A percentile compares a stretch with the other conserved stretches of the same genome.
phyloP scores from a whole-genome alignment of 2,797 vertebrate genomes.

The Danionella dracula region DNA sequence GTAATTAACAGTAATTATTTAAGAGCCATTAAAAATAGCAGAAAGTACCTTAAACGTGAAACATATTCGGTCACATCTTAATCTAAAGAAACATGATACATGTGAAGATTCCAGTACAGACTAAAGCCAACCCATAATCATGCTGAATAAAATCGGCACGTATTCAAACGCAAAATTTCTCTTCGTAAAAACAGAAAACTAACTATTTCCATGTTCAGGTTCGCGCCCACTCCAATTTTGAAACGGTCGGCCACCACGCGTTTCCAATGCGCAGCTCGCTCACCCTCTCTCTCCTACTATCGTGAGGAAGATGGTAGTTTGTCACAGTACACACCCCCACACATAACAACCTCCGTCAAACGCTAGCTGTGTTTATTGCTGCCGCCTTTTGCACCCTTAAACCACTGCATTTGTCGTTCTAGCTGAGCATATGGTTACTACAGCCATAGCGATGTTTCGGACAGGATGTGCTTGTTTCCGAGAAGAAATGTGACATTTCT shows the following conservation, averaged over 20 bases:
- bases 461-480: neutral
- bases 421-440: neutral
- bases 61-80: too few relatives aligned
- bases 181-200: neutral
- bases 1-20: too few relatives aligned
- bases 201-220: neutral
- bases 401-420: neutral
- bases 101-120: too few relatives aligned
- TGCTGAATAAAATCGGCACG: too few relatives aligned
- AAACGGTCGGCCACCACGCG: neutral
- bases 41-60: too few relatives aligned
- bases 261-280: constrained; percentile 37
- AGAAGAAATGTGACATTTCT: constrained; percentile 5
- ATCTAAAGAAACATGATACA: too few relatives aligned
- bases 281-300: constrained; percentile 53
- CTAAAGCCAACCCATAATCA: too few relatives aligned
- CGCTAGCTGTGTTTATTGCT: constrained; percentile 37
- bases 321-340: constrained; percentile 69
- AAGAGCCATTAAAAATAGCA: too few relatives aligned
- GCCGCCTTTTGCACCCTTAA: neutral
- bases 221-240: constrained; percentile 6
- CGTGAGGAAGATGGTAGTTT: constrained; percentile 75
- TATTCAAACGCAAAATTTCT: constrained; percentile 4
- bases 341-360: constrained; percentile 60
- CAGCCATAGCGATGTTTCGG: neutral